Conservation (phyloP, 2,888 invertebrate genomes). For the Clunio marinus region DNA sequence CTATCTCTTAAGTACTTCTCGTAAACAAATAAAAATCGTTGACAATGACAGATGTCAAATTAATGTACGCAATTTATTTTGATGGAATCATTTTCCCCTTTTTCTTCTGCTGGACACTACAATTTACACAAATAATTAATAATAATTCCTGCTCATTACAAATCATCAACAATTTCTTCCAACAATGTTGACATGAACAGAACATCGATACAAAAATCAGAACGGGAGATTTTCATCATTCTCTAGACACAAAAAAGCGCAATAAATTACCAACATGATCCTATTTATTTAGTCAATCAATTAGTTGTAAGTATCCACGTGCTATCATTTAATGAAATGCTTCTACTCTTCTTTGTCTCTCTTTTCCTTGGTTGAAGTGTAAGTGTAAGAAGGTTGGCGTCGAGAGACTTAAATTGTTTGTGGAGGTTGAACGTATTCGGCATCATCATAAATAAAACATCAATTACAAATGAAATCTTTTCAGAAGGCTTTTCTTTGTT, state of each 20-base stretch:
- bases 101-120: background rate
- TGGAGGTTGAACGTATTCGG: background rate
- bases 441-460: slow-evolving; percentile 31
- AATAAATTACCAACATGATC: slow-evolving; percentile 34
- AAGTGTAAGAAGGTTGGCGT: background rate
- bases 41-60: slow-evolving; percentile 31
- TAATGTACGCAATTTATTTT: slow-evolving; percentile 30
- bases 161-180: slow-evolving; percentile 28
- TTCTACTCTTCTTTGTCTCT: too few relatives aligned
- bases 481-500: background rate
- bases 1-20: slow-evolving; percentile 1
- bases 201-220: background rate
- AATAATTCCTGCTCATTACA: slow-evolving; percentile 34
- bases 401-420: background rate
- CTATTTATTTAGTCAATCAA: slow-evolving; percentile 38
- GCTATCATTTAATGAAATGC: slow-evolving; percentile 28
- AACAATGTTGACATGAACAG: background rate
- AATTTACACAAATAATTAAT: slow-evolving; percentile 35
- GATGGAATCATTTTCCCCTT: slow-evolving; percentile 24
- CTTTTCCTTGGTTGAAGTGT: too few relatives aligned
- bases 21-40: slow-evolving; percentile 1
- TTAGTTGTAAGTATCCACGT: slow-evolving; percentile 37
- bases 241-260: too few relatives aligned
- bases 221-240: slow-evolving; percentile 12
- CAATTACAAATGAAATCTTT: slow-evolving; percentile 34